Evolutionary conservation across 2,888 invertebrate genomes (phyloP), one percentile per base, ranked within the genome.

Genomic region (Blastobasis lacticolella): DNA sequence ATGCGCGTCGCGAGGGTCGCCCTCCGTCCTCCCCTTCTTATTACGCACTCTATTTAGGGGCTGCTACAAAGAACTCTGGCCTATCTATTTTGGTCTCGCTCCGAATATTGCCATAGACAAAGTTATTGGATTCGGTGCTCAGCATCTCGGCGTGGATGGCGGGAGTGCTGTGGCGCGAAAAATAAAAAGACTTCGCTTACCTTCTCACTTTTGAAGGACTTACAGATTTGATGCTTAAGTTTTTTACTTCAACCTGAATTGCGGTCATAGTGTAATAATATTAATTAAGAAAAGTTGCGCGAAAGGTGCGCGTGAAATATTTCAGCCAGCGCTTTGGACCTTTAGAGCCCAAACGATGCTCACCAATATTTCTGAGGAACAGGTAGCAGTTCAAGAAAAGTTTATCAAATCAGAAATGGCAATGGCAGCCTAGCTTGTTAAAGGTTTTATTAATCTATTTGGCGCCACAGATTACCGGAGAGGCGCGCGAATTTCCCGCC

Each of bases 1-100:
- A 79, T 75, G 84, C 83, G 83, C 78, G 75, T 42, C 61, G 62
- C 56, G 71, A 70, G 69, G 75, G 72, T 68, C 72, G 67, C 72
- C 75, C 73, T 67, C 74, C 69, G 67, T 62, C 81, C 81, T 80
- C 84, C 85, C 87, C 84, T 76, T 81, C 77, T 75, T 77, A 84
- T 84, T 84, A 85, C 85, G 82, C 81, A 84, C 86, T 86, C 81
- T 85, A 85, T 87, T 86, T 86, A 85, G 87, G 85, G 85, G 87
- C 82, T 75, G 84, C 74, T 81, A 82, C 85, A 83, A 81, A 81
- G 85, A 84, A 77, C 75, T 82, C 75, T 63, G 70, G 69, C 76
- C 78, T 79, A 79, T 87, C 86, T 87, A 87, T 87, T 87, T 88
- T 82, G 78, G 84, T 83, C 78, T 76, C 65, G 71, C 71, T 73